Conservation (phyloP, 2,888 invertebrate genomes). For the Deroplatys truncata region DNA sequence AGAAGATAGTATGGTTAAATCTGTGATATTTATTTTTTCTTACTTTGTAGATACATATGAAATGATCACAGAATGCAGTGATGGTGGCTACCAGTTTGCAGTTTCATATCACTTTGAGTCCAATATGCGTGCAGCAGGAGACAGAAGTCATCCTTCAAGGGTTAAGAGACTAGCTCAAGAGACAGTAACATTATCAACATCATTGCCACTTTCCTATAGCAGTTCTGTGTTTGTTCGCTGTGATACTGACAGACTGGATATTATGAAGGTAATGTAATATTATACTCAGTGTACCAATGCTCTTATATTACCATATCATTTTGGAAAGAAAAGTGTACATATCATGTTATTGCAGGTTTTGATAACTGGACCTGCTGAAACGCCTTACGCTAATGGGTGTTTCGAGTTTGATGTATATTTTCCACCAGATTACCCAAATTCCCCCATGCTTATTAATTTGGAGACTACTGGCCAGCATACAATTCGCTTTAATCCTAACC, state of each 20-base stretch:
- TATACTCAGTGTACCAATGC: neutral
- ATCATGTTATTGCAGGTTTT: constrained; percentile 58
- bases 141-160: constrained; percentile 79
- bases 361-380: constrained; percentile 88
- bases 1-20: no score
- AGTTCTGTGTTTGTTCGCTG: constrained; percentile 94
- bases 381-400: constrained; percentile 88
- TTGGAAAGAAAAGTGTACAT: neutral
- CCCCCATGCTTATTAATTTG: constrained; percentile 86
- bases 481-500: constrained; percentile 88
- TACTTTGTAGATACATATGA: constrained; percentile 73
- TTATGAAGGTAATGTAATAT: constrained; percentile 73
- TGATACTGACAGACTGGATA: constrained; percentile 88
- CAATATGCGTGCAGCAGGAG: constrained; percentile 80
- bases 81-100: constrained; percentile 73
- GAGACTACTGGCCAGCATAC: constrained; percentile 87
- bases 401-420: constrained; percentile 87
- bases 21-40: no score
- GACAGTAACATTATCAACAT: constrained; percentile 87
- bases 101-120: constrained; percentile 88
- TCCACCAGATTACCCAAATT: constrained; percentile 70
- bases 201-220: constrained; percentile 86
- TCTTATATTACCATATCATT: neutral
- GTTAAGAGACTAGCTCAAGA: constrained; percentile 92
- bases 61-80: constrained; percentile 78